Base-by-base conservation (phyloP, 2,113 vertebrate genomes). In the Coturnix japonica region DNA sequence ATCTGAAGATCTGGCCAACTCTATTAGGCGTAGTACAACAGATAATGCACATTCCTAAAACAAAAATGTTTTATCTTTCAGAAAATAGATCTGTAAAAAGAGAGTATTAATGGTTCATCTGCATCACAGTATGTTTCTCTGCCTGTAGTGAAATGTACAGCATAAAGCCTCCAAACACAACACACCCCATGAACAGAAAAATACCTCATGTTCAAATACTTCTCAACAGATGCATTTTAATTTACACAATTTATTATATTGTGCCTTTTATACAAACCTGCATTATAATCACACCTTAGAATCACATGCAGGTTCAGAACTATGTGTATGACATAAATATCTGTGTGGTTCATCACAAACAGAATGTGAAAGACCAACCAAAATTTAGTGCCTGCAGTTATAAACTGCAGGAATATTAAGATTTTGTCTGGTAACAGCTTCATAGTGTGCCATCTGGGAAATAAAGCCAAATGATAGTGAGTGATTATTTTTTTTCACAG, bases 371-470 rank as follows among this genome's bases (percentile, higher is more conserved):
- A 96, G 61, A 70, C 13, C 74, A 95, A 93, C 82, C 51, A 85
- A 94, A 96, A 89, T 41, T 56, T 93, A 91, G 93, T 74, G 95
- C 46, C 89, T 81, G 18, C n/a, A 91, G 57, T 73, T 74, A 94
- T 87, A 95, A 96, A 97, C 75, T 93, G 91, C 89, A 96, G 93
- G 90, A 96, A 93, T 96, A 95, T 91, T 88, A 95, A 96, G 84
- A 94, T 41, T n/a, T 96, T 93, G 86, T 75, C 43, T 94, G 90
- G 75, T 91, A 97, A 94, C 44, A 95, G 69, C 41, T 91, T 97
- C 75, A 77, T 44, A 80, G 89, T 69, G 81, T 90, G 79, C 51
- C 49, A 35, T 88, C 71, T 39, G 11, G 71, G 82, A 97, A 94
- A 94, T 79, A 96, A 96, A 91, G 71, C 91, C 17, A 91, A 90